Evolutionary conservation across 92 coral and sea anemone species (phyloP), one percentile per base, ranked within the genome.

Genomic region (Chrysogorgia sp.): DNA sequence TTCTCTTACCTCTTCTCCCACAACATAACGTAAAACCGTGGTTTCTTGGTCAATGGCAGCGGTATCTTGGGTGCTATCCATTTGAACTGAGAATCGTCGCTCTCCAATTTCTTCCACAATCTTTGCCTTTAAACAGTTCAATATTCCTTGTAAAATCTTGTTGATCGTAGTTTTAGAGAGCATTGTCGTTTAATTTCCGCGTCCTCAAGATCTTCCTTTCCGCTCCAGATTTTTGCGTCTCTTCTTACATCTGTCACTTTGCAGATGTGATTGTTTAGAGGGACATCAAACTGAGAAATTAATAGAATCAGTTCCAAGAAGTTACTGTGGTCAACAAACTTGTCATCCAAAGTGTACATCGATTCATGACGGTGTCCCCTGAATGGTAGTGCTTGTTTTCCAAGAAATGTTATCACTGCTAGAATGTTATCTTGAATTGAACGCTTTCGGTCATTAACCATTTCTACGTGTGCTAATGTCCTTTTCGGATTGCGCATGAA

Each of bases 51-150:
- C 71, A 20, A 64, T 47, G 21, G 71, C 40, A 32, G 71, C 71
- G 10, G 71, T 64, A 26, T 64, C 71, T 64, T 64, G 71, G 17
- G 71, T 64, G 40, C 71, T 47, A 64, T 64, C 72, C 72, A 65
- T 65, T 34, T 65, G 50, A 34, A 65, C 72, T 0, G 72, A 65
- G 35, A 65, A 65, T 29, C 41, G 37, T 28, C 35, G 32, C 41
- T 65, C 72, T 35, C 72, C 72, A 24, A 65, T 65, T 29, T 40
- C 72, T 65, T 34, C 40, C 32, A 65, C 35, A 33, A 65, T 65
- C 17, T 1, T 34, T 33, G 49, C 13, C 34, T 65, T 65, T 13
- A 65, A 32, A 26, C 32, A 32, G 52, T 14, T 65, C 24, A 34
- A 34, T 34, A 65, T 65, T 37, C 49, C 72, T 34, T 8, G 49